Percentiles rank a stretch among this genome's conserved stretches.
Conservation (phyloP, 2,113 vertebrate species). For the Fulmarus glacialis region DNA sequence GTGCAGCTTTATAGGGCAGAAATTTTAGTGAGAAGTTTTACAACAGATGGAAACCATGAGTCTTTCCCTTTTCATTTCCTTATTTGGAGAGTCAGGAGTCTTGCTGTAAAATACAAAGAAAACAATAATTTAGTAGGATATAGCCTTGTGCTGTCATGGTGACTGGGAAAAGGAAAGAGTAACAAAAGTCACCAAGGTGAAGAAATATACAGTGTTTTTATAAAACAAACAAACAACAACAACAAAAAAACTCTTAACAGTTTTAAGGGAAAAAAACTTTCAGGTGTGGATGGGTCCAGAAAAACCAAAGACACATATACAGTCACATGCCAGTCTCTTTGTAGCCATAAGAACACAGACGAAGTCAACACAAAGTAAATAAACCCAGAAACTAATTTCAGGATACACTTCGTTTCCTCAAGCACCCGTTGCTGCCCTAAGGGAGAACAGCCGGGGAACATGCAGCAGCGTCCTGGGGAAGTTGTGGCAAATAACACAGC, state of each 20-base stretch:
- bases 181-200: not conserved
- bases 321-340: not conserved
- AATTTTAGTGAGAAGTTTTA: not conserved
- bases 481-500: not conserved
- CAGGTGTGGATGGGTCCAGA: not conserved
- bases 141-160: not conserved
- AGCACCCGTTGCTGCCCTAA: rapidly evolving
- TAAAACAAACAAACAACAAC: not conserved
- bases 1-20: not conserved
- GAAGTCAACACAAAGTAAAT: not conserved
- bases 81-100: not conserved
- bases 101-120: not conserved
- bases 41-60: not conserved
- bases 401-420: not conserved
- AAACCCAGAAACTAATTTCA: not conserved
- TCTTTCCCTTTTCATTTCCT: not conserved
- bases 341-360: not conserved
- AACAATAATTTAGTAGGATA: not conserved
- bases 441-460: not conserved
- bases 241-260: not conserved
- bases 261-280: not conserved
- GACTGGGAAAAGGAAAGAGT: not conserved
- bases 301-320: not conserved
- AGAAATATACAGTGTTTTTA: not conserved
- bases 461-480: not conserved